phyloP scores from a whole-genome alignment of 2,113 vertebrate genomes.

The Nibea albiflora region DNA sequence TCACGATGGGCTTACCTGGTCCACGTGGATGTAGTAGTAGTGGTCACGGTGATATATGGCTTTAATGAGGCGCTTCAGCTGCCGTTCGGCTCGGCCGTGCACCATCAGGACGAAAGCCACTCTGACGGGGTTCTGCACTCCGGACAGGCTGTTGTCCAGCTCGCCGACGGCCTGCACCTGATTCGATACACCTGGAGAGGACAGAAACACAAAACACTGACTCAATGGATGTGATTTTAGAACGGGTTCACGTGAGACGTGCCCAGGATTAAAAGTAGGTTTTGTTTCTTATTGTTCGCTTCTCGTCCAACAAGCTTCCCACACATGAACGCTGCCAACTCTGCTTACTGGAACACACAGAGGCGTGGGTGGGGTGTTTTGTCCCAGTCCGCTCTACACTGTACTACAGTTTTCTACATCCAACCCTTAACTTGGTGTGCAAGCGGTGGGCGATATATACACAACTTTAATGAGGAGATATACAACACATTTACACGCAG shows the following conservation, averaged over 20 bases:
- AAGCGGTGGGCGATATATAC: neutral
- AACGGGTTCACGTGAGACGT: neutral
- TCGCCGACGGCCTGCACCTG: conserved; percentile 88
- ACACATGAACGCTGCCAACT: conserved; percentile 11
- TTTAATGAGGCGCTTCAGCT: conserved; percentile 96
- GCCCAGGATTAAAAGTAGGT: neutral
- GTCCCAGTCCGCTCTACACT: conserved; percentile 5
- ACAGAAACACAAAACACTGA: neutral
- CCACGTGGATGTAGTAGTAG: conserved; percentile 98
- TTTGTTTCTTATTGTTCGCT: neutral
- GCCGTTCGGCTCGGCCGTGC: conserved; percentile 92
- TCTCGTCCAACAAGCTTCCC: conserved; percentile 1
- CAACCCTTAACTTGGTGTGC: neutral
- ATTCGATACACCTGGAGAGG: conserved; percentile 86
- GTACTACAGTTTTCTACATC: neutral
- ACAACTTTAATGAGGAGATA: too few species aligned
- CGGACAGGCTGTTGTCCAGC: conserved; percentile 81
- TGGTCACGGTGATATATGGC: conserved; percentile 95
- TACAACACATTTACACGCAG: too few species aligned
- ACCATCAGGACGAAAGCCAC: conserved; percentile 95
- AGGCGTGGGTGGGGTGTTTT: conserved; percentile 13
- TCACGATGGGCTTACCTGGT: conserved; percentile 86
- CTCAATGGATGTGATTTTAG: neutral
- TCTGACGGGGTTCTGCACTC: conserved; percentile 87
- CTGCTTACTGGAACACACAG: conserved; percentile 10